Conservation (phyloP, 2,888 invertebrate species). For the Tryphoninae sp. region DNA sequence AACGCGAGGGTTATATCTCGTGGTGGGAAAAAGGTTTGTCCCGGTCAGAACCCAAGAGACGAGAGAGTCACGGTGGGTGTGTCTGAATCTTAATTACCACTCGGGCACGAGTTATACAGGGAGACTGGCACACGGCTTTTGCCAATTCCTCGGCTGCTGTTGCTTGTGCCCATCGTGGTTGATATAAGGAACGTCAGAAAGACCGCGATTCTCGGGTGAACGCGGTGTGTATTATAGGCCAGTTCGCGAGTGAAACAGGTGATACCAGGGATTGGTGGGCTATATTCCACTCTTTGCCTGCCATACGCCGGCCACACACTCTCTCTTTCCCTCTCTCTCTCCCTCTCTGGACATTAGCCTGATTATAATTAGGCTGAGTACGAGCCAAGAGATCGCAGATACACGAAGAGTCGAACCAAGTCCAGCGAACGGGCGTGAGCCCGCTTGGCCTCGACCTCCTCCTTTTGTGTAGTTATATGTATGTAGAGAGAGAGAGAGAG, state of each 20-base stretch:
- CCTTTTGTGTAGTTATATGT: conserved; percentile 29
- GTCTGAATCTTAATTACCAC: conserved; percentile 81
- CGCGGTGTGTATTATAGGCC: conserved; percentile 63
- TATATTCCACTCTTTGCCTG: conserved; percentile 51
- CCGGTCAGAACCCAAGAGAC: conserved; percentile 79
- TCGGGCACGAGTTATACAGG: conserved; percentile 61
- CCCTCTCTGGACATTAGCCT: conserved; percentile 78
- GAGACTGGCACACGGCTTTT: conserved; percentile 39
- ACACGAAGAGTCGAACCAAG: conserved; percentile 74
- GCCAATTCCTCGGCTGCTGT: conserved; percentile 49
- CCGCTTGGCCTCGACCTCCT: conserved; percentile 59
- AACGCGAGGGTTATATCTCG: conserved; percentile 36
- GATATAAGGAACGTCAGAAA: conserved; percentile 76
- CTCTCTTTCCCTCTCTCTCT: too few species aligned
- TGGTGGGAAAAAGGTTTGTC: conserved; percentile 53
- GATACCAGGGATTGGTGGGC: conserved; percentile 44
- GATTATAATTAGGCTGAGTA: conserved; percentile 82
- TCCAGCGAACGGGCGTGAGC: conserved; percentile 58
- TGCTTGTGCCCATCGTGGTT: conserved; percentile 70
- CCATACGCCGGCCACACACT: conserved; percentile 60
- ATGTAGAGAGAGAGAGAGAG: neutral
- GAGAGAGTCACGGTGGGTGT: conserved; percentile 78
- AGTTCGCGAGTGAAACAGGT: conserved; percentile 57
- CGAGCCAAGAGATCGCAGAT: conserved; percentile 78
- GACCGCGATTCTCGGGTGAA: conserved; percentile 53